Base-by-base conservation (phyloP, 2,888 invertebrate genomes). In the Ophioninae sp. region DNA sequence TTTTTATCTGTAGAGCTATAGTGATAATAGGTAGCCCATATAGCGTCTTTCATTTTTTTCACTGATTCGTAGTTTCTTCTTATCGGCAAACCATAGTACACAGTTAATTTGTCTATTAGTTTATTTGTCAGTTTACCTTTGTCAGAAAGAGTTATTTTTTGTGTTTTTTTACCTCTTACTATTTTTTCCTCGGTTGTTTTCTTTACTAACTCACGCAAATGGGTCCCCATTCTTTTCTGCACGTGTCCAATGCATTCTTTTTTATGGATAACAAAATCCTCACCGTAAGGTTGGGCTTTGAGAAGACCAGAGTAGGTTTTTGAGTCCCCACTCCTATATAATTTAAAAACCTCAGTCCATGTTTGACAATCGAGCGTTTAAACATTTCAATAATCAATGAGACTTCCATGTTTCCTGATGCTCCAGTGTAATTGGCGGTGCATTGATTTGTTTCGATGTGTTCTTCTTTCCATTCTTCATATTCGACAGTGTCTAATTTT, bases 391-490 rank as follows among this genome's bases (percentile, higher is more conserved):
- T 59, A 62, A 86, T 68, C 8, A 79, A 77, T 30, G 73, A 70
- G 6, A 84, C 85, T 80, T 86, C 70, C 76, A 85, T 86, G 62
- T 86, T 85, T 17, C 85, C 82, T n/a, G 86, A 62, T 64, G 84
- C 50, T 44, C 83, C 83, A 41, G 41, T 30, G 76, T 82, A 85
- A 78, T 86, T 86, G 50, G 79, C 74, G 17, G 50, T 50, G 30
- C 86, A 86, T 74, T 83, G 10, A 65, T 85, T 68, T 73, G 41
- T 78, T 75, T 78, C 61, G 44, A 83, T 67, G 62, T 88, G 85
- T 44, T 75, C 81, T 80, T 84, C 86, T 50, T 87, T 10, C 87
- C 86, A 87, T 20, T 85, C 79, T 78, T 87, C 79, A 83, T 76
- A 87, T 59, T 86, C 86, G n/a, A 79, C 86, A n/a, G 85, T 67